A percentile compares a stretch with the other conserved stretches of the same genome.
phyloP scores from a whole-genome alignment of 2,888 invertebrate species.

The Trichogramma evanescens region DNA sequence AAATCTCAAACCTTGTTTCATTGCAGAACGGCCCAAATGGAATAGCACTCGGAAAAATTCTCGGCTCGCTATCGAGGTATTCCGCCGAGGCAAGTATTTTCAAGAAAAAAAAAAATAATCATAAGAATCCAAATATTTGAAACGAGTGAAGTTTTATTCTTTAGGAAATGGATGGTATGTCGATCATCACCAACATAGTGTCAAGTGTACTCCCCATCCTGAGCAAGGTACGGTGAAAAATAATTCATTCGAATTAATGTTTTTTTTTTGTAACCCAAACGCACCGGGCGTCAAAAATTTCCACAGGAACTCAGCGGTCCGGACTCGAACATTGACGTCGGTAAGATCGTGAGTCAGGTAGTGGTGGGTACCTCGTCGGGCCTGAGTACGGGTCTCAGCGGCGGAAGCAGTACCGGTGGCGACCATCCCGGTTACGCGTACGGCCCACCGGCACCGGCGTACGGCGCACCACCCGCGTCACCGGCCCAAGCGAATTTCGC shows the following conservation, averaged over 20 bases:
- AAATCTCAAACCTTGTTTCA: neutral
- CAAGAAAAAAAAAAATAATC: no score
- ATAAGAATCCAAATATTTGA: no score
- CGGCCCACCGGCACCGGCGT: neutral
- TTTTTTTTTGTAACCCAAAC: conserved; percentile 8
- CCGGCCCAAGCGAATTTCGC: neutral
- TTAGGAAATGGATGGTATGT: conserved; percentile 31
- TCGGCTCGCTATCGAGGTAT: no score
- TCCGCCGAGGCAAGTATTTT: no score
- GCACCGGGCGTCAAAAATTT: neutral
- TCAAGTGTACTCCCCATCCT: conserved; percentile 36
- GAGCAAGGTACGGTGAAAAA: conserved; percentile 34
- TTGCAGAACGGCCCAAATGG: conserved; percentile 22
- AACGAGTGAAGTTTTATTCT: no score
- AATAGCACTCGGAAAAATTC: conserved; percentile 25
- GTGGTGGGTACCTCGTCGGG: conserved; percentile 39
- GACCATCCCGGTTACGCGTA: neutral
- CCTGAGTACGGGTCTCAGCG: conserved; percentile 38
- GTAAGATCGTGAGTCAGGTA: conserved; percentile 34
- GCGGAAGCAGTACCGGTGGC: conserved; percentile 20
- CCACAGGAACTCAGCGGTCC: conserved; percentile 30
- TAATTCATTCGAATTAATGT: neutral
- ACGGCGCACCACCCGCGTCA: neutral
- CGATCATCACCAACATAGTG: conserved; percentile 34
- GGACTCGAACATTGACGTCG: conserved; percentile 31